phyloP scores from a whole-genome alignment of 2,113 vertebrate species.

The Seriola rivoliana region DNA sequence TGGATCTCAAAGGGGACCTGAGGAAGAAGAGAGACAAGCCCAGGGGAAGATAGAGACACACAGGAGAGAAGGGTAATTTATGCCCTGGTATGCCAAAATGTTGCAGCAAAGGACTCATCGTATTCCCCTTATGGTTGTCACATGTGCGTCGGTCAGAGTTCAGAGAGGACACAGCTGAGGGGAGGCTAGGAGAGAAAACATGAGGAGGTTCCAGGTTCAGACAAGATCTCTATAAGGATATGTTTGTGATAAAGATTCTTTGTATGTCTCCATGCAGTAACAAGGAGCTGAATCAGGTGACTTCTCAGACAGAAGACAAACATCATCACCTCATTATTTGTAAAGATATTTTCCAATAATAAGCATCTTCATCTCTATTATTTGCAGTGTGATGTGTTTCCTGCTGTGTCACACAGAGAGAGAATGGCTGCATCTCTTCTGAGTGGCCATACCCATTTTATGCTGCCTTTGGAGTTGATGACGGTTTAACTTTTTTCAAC shows the following conservation, averaged over 20 bases:
- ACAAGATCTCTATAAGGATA: neutral
- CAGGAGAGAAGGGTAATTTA: slow-evolving; percentile 55
- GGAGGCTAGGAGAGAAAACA: neutral
- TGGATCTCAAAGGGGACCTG: slow-evolving; percentile 25
- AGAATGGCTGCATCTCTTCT: neutral
- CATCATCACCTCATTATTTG: neutral
- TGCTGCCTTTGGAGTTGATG: neutral
- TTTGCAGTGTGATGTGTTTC: neutral
- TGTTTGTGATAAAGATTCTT: neutral
- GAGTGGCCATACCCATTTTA: neutral
- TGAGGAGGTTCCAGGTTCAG: neutral
- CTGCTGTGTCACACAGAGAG: neutral
- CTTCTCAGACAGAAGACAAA: neutral
- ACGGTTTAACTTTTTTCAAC: neutral
- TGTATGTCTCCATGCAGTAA: neutral
- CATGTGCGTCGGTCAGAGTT: slow-evolving; percentile 33
- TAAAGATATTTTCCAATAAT: neutral
- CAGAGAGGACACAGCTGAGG: slow-evolving; percentile 18
- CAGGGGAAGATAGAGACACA: slow-evolving; percentile 17
- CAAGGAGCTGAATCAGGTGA: neutral
- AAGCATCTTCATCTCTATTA: neutral
- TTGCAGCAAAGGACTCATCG: slow-evolving; percentile 21
- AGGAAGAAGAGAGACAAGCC: slow-evolving; percentile 25
- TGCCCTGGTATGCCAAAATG: slow-evolving; percentile 33
- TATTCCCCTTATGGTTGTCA: slow-evolving; percentile 47